Conservation (phyloP, 2,888 invertebrate genomes). For the Caenorhabditis afra region DNA sequence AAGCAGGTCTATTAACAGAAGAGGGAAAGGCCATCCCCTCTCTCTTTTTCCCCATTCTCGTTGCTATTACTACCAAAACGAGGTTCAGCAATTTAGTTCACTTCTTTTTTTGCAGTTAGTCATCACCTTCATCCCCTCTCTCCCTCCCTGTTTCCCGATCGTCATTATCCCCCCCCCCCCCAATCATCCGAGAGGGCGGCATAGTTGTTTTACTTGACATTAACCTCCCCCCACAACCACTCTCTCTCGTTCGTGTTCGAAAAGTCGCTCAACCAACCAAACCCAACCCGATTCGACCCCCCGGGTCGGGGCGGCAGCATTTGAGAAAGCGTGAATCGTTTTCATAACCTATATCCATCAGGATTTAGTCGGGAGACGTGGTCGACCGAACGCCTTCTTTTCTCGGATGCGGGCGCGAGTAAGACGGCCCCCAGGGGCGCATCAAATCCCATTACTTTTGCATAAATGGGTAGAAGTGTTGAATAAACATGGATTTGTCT, state of each 20-base stretch:
- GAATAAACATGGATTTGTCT: slow-evolving; percentile 48
- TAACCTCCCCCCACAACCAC: slow-evolving; percentile 35
- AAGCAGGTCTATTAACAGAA: slow-evolving; percentile 45
- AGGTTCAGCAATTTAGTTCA: slow-evolving; percentile 17
- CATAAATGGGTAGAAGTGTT: slow-evolving; percentile 59
- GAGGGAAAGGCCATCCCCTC: not conserved
- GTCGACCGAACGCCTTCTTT: slow-evolving; percentile 8
- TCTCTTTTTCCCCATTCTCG: slow-evolving; percentile 9
- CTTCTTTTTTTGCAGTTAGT: slow-evolving; percentile 18
- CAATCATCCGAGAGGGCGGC: not conserved
- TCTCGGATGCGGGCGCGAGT: slow-evolving; percentile 7
- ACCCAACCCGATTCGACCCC: too few species aligned
- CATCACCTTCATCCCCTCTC: slow-evolving; percentile 13
- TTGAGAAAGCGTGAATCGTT: slow-evolving; percentile 39
- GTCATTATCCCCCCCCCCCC: slow-evolving; percentile 10
- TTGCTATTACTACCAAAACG: slow-evolving; percentile 5
- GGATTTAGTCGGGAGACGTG: slow-evolving; percentile 46
- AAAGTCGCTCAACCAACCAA: slow-evolving; percentile 7
- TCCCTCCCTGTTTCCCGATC: not conserved
- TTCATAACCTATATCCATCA: slow-evolving; percentile 58
- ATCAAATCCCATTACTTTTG: slow-evolving; percentile 57
- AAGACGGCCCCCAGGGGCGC: slow-evolving; percentile 9
- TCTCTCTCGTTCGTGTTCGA: slow-evolving; percentile 20
- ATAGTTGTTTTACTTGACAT: slow-evolving; percentile 24
- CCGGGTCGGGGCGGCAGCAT: slow-evolving; percentile 25